Evolutionary conservation across 2,797 vertebrate genomes (phyloP), one percentile per base, ranked within the genome.

Genomic region (Phaenicophaeus curvirostris): DNA sequence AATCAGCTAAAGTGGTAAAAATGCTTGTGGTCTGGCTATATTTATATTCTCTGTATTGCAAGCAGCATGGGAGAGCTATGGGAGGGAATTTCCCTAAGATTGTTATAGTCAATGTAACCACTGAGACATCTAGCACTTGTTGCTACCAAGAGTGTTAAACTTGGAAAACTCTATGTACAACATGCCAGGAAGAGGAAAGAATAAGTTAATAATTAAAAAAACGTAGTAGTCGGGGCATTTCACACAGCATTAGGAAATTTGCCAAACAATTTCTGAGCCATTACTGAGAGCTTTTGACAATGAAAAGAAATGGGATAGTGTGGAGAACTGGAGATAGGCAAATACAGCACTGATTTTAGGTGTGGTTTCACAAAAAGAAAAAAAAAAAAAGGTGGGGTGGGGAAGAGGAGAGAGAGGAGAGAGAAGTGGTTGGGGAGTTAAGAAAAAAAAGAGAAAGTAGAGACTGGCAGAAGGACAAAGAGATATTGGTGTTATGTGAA

Each of bases 1-100:
- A 95, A 95, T 95, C 89, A 94, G 39, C 87, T 84, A 11, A 90
- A 96, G 79, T 89, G 85, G 92, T 95, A 97, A 96, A 96, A 97
- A 90, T 88, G 67, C 41, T 88, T 95, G 92, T 86, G 92, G 92
- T 91, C 94, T 95, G 94, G 89, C 90, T 88, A 24, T 84, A 86
- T 89, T 95, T 91, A 75, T 81, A 59, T 58, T 66, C 37, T 86
- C 85, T 66, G 50, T 73, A 69, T 89, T 96, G 82, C 87, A 85
- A 84, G 84, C 87, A 91, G 85, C 79, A 91, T 88, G 91, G 67
- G 85, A 96, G 89, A 93, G 31, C 73, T 76, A 50, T 39, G 77
- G 87, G 67, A 87, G 59, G 48, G 73, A 89, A 91, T 82, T 96
- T 88, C 91, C 87, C 82, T 94, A 78, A 91, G 92, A 91, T 71